Base-by-base conservation (phyloP, 2,797 vertebrate species). In the Molossus molossus region DNA sequence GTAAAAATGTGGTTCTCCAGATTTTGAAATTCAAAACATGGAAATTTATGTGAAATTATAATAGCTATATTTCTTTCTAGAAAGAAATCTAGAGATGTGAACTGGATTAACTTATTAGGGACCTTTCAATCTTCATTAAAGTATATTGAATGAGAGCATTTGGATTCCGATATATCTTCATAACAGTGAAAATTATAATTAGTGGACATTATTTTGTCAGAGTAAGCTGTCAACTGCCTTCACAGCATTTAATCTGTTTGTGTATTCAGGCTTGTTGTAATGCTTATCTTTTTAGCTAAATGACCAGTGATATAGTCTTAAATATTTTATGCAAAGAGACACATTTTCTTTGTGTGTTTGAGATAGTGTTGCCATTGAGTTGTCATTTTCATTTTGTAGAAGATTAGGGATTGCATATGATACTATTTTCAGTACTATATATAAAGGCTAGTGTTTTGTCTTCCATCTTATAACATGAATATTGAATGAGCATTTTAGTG, bases 201-300 rank as follows among this genome's bases (percentile, higher is more conserved):
- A 92, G 33, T 70, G 76, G 91, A 88, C 65, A 86, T 88, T 91
- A 88, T 67, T 97, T 97, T 92, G 77, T 29, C 57, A 62, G 53
- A 72, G 62, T 72, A 95, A 77, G 11, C 40, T 29, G 27, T 95
- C 50, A 90, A 10, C 21, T 92, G 65, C 53, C 58, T 93, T 80
- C n/a, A 69, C 29, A 87, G 12, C 18, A 69, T 69, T 91, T 93
- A 58, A 20, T 69, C 33, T 91, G 92, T 91, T 48, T 89, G 67
- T 91, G 67, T 91, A 86, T 69, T 94, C 40, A 86, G 50, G 15
- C 14, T 40, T 70, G 57, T 50, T 72, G 15, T 87, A 86, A 65
- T 89, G 20, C 70, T 79, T 69, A 50, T 83, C 58, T 93, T 94
- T 65, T 93, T 94, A 86, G 80, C 50, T 85, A 72, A 96, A 85